Base-by-base conservation (phyloP, 2,797 vertebrate species). In the Tadarida brasiliensis region DNA sequence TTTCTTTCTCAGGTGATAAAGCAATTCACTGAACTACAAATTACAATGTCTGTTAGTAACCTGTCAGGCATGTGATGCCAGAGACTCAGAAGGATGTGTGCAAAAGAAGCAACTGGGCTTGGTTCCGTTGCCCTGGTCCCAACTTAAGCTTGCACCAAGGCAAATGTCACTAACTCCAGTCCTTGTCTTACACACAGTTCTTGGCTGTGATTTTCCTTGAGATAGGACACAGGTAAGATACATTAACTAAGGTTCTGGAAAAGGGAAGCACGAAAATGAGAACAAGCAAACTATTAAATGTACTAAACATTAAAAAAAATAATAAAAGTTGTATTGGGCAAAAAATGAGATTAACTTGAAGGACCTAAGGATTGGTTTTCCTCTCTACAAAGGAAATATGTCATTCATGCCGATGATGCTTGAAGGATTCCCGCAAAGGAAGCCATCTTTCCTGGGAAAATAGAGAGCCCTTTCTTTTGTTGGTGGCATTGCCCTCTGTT, bases 1-100 rank as follows among this genome's bases (percentile, higher is more conserved):
- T 94, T 96, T 96, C 77, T 95, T 93, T 94, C 78, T 92, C 56
- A 56, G 35, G 61, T 89, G 44, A 83, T 81, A 88, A 94, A 91
- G 54, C 78, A 94, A 65, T 91, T 83, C 76, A 68, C 56, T n/a
- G 15, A 59, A 61, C 51, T 84, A 68, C 44, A 47, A 57, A 80
- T 85, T 61, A 39, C 44, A 77, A 26, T 86, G 91, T 87, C 76
- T 33, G 85, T 63, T 78, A 94, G 76, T 77, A 89, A 91, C 86
- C 95, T 85, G 57, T 85, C 78, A 77, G 87, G 35, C 30, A 1
- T 4, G 16, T 19, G 83, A 49, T 70, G 56, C 90, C 77, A 71
- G 63, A 81, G 74, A 47, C 39, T 24, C 57, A 35, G 87, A 95
- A 65, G 22, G 33, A 71, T 7, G 14, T 22, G 76, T 16, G 30